phyloP scores from a whole-genome alignment of 1,140 invertebrate species.

The Glossosoma conforme region DNA sequence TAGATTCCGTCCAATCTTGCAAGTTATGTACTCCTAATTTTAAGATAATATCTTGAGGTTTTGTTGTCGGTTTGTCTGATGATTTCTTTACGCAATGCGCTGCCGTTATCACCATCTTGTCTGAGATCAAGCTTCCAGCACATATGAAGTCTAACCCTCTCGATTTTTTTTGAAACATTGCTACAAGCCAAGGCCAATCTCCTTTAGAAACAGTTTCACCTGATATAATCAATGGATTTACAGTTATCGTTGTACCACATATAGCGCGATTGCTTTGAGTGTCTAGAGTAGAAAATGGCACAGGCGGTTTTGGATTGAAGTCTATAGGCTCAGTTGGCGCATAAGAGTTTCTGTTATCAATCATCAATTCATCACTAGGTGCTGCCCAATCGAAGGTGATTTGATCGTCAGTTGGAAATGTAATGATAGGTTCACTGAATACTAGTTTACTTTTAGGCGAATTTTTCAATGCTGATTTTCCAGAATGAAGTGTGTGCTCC shows the following conservation, averaged over 20 bases:
- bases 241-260: conserved; percentile 34
- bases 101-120: conserved; percentile 34
- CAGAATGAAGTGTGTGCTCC: conserved; percentile 38
- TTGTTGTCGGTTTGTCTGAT: background rate
- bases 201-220: conserved; percentile 37
- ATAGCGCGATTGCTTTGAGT: too few species aligned
- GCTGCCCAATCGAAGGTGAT: background rate
- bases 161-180: conserved; percentile 40
- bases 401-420: background rate
- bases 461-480: conserved; percentile 23
- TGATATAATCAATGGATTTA: conserved; percentile 39
- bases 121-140: conserved; percentile 35
- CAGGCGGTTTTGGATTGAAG: background rate
- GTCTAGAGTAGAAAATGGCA: too few species aligned
- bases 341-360: background rate
- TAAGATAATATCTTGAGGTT: conserved; percentile 32
- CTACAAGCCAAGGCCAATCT: conserved; percentile 53
- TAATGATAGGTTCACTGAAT: background rate
- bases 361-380: too few species aligned
- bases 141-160: conserved; percentile 43
- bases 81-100: conserved; percentile 31
- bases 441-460: conserved; percentile 13
- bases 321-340: background rate
- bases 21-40: conserved; percentile 39
- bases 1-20: conserved; percentile 34